Conservation (phyloP, 2,113 vertebrate species). For the Helogale parvula region DNA sequence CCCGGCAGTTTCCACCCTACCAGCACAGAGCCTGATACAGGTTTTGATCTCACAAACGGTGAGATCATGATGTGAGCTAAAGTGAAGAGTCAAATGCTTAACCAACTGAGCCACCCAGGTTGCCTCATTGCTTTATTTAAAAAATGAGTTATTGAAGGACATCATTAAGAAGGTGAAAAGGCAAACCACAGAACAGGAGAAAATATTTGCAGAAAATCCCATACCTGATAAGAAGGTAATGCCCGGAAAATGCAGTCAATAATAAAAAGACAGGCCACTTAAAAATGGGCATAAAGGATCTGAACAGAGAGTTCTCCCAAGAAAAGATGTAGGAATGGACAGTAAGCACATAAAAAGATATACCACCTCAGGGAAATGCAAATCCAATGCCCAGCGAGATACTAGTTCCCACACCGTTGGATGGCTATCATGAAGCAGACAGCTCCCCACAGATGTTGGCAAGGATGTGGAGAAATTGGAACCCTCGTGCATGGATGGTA, state of each 20-base stretch:
- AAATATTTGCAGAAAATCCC: neutral
- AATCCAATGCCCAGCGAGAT: neutral
- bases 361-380: neutral
- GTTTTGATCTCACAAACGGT: too few species aligned
- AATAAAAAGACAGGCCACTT: neutral
- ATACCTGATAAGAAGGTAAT: neutral
- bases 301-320: neutral
- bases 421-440: neutral
- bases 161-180: slow-evolving; percentile 33
- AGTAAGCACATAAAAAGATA: neutral
- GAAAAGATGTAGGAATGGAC: neutral
- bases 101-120: too few species aligned
- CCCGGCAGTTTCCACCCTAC: too few species aligned
- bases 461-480: neutral
- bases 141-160: neutral
- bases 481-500: neutral
- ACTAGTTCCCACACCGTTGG: neutral
- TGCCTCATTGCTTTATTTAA: neutral
- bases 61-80: too few species aligned
- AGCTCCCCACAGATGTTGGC: neutral
- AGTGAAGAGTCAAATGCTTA: too few species aligned
- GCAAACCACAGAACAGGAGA: neutral
- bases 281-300: neutral
- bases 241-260: neutral
- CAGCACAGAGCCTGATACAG: too few species aligned